Evolutionary conservation across 2,797 vertebrate genomes (phyloP).

Genomic region (Pelodytes ibericus): DNA sequence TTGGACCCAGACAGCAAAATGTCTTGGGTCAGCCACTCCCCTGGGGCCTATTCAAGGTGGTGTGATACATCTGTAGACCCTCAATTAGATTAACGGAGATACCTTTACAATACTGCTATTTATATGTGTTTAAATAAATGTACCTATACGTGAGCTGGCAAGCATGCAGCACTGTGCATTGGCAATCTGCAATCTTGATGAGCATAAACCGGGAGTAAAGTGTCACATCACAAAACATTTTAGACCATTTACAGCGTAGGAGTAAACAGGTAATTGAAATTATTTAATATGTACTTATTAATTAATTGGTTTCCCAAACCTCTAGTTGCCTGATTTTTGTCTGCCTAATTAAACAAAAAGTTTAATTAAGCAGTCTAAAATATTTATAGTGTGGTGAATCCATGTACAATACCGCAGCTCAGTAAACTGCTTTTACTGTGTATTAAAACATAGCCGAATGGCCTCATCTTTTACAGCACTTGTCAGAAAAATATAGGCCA

Average conservation of each 20-base stretch:
- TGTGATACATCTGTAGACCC: too few relatives aligned
- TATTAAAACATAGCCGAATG: conserved; percentile 67
- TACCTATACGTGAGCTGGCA: too few relatives aligned
- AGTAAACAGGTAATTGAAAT: conserved; percentile 48
- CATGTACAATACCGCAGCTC: conserved; percentile 60
- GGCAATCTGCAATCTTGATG: conserved; percentile 9
- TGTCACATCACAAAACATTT: conserved; percentile 18
- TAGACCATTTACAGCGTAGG: conserved; percentile 7
- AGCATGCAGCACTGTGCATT: background rate
- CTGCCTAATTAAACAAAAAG: conserved; percentile 49
- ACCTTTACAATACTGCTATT: too few relatives aligned
- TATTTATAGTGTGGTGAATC: conserved; percentile 47
- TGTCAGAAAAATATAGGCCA: conserved; percentile 83
- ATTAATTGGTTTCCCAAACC: conserved; percentile 37
- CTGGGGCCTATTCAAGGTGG: too few relatives aligned
- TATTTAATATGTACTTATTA: conserved; percentile 37
- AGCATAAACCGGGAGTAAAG: conserved; percentile 27
- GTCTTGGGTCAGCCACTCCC: too few relatives aligned
- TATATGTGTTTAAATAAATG: too few relatives aligned
- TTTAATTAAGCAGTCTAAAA: conserved; percentile 54
- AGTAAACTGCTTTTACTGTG: conserved; percentile 69
- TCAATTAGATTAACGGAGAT: too few relatives aligned
- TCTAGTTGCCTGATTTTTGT: conserved; percentile 26
- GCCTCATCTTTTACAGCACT: conserved; percentile 84
- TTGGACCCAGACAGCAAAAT: too few relatives aligned